Evolutionary conservation across 2,113 vertebrate genomes (phyloP).

Genomic region (Falco punctatus): DNA sequence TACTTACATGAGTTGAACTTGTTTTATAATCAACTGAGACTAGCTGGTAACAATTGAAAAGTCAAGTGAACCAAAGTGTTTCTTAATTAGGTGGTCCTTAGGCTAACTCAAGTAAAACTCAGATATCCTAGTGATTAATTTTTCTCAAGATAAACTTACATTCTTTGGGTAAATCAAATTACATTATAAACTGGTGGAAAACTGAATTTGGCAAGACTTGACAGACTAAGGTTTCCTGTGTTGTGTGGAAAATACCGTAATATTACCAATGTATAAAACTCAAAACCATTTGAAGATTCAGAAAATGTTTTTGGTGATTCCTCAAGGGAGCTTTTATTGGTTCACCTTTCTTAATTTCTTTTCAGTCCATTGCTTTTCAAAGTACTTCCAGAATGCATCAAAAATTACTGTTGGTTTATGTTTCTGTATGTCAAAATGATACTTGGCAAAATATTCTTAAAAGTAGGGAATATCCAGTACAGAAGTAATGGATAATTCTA

Average conservation of each 20-base stretch:
- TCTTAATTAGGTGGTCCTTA: slow-evolving; percentile 3
- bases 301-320: not conserved
- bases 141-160: not conserved
- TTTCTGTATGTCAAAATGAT: not conserved
- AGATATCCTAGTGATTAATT: not conserved
- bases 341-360: not conserved
- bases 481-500: not conserved
- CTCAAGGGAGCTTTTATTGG: not conserved
- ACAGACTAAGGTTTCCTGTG: not conserved
- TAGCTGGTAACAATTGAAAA: not conserved
- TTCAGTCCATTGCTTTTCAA: not conserved
- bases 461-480: not conserved
- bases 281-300: not conserved
- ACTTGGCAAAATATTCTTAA: not conserved
- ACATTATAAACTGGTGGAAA: not conserved
- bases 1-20: not conserved
- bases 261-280: not conserved
- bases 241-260: not conserved
- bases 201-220: not conserved
- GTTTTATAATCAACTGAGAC: not conserved
- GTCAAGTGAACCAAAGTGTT: not conserved
- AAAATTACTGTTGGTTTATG: not conserved
- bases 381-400: not conserved
- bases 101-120: slow-evolving; percentile 8
- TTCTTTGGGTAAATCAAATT: slow-evolving; percentile 19